These are phyloP conservation scores for Calephelis virginiensis DNA, from an alignment of 1,140 invertebrate species.

Conservation along the genomic window DNA sequence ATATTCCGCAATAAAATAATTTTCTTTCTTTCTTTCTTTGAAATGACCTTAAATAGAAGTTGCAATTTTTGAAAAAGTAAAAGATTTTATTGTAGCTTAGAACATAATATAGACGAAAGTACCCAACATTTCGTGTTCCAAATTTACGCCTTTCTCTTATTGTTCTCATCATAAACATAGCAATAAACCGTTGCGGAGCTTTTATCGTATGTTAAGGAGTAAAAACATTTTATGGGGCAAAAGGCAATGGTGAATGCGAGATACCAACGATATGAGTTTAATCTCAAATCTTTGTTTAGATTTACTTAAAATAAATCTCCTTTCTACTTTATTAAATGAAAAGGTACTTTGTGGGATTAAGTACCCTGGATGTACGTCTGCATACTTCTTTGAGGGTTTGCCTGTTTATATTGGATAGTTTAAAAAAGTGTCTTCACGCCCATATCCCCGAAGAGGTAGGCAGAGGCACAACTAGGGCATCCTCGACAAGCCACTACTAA, in stretches of 20 bases:
- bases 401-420: too few relatives aligned
- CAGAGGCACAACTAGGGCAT: too few relatives aligned
- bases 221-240: slow-evolving; percentile 31
- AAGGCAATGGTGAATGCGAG: slow-evolving; percentile 17
- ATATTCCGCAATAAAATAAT: too few relatives aligned
- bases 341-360: too few relatives aligned
- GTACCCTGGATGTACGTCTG: too few relatives aligned
- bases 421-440: too few relatives aligned
- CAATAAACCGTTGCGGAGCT: slow-evolving; percentile 35
- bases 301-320: neutral
- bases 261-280: slow-evolving; percentile 11
- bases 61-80: neutral
- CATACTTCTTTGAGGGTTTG: too few relatives aligned
- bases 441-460: too few relatives aligned
- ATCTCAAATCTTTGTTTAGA: slow-evolving; percentile 4
- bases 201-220: slow-evolving; percentile 41
- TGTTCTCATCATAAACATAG: slow-evolving; percentile 40
- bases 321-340: too few relatives aligned
- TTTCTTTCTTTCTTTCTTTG: too few relatives aligned
- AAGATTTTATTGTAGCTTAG: slow-evolving; percentile 11
- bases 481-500: too few relatives aligned
- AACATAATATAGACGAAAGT: slow-evolving; percentile 10
- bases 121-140: slow-evolving; percentile 8
- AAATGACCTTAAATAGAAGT: neutral
- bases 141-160: slow-evolving; percentile 32